Percentiles rank a stretch among this genome's conserved stretches.
Conservation (phyloP, 2,113 vertebrate species). For the Odontophorus gujanensis region DNA sequence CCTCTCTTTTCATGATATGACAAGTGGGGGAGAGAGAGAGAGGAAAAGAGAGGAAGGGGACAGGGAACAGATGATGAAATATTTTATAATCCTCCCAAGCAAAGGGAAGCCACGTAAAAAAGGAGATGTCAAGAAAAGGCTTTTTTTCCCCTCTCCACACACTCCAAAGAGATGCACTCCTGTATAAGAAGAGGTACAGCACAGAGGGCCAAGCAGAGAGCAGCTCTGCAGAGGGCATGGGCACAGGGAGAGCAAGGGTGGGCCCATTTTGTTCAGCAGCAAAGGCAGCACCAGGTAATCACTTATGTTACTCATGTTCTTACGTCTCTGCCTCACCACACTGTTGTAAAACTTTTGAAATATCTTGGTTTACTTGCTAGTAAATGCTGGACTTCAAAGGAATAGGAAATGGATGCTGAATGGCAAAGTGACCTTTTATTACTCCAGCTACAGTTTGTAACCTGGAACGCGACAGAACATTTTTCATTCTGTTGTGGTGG, state of each 20-base stretch:
- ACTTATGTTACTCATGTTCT: constrained; percentile 52
- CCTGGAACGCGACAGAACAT: constrained; percentile 53
- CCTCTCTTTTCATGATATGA: constrained; percentile 29
- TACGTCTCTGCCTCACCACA: background rate
- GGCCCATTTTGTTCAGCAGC: constrained; percentile 27
- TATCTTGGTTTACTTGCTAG: constrained; percentile 35
- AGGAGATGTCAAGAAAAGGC: constrained; percentile 27
- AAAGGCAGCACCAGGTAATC: constrained; percentile 47
- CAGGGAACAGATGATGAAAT: constrained; percentile 43
- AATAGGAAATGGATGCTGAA: constrained; percentile 68
- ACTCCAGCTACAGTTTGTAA: constrained; percentile 60
- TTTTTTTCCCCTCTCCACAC: background rate
- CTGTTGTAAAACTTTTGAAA: constrained; percentile 59
- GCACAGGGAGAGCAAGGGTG: background rate
- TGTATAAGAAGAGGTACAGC: background rate
- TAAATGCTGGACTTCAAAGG: constrained; percentile 66
- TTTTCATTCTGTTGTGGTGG: constrained; percentile 9
- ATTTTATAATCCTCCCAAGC: constrained; percentile 62
- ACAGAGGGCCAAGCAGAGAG: background rate
- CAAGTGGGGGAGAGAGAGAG: background rate
- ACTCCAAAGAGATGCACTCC: constrained; percentile 18
- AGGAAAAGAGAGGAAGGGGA: background rate
- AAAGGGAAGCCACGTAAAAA: constrained; percentile 53
- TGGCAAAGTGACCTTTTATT: constrained; percentile 66
- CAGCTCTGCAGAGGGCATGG: background rate